Evolutionary conservation across 2,888 invertebrate genomes (phyloP), one percentile per base, ranked within the genome.

Genomic region (Hydrotaea cyrtoneurina): DNA sequence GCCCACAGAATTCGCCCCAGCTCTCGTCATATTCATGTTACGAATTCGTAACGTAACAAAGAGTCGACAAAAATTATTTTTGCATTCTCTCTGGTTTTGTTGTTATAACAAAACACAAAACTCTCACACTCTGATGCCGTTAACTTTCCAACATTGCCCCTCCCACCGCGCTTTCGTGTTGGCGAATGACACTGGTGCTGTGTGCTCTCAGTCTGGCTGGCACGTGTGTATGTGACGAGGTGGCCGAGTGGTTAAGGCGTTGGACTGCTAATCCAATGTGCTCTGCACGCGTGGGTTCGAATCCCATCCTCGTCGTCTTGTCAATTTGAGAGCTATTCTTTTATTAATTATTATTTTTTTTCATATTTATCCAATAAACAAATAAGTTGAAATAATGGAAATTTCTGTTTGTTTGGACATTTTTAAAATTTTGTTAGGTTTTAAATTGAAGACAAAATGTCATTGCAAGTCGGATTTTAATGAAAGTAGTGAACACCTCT

Each of bases 231-330:
- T 31, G 19, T 87, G 95, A 95, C 95, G 95, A 95, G 95, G 95
- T 95, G 95, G 95, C 95, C 95, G 95, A 95, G 95, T 95, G 95
- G 95, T 95, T 95, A 95, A 95, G 95, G 95, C 95, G 95, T 95
- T 95, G 95, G 95, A 95, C 95, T 95, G 95, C 95, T 95, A 95
- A 95, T 95, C 95, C 95, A 95, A 95, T 95, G 95, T 95, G 95
- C 95, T 95, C 95, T 95, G 95, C 95, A 95, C 95, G 95, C 95
- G 95, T 95, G 95, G 95, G 95, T 95, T 95, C 95, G 95, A 95
- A 95, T 95, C 95, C 95, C 95, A 95, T 95, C 95, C 95, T 95
- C 95, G 95, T 95, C 95, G 95, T 26, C 26, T 31, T 50, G 50
- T 50, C 50, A 50, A 50, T 50, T 31, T 50, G 50, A 50, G 50